Evolutionary conservation across 2,888 invertebrate species (phyloP).

Genomic region (Synanthedon tipuliformis): DNA sequence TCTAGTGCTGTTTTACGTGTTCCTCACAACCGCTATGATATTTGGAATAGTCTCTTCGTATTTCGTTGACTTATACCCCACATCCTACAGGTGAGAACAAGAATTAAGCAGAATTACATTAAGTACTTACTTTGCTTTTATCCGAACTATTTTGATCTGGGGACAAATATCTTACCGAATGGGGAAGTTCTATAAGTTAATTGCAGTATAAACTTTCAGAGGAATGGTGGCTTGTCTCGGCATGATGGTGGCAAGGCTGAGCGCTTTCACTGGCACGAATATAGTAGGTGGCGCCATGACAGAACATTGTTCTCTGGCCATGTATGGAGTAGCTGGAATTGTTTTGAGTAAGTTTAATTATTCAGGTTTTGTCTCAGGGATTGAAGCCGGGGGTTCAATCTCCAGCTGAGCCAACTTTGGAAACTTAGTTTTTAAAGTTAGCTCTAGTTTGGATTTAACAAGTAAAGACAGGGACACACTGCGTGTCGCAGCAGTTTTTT

Average conservation of each 20-base stretch:
- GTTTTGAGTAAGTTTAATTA: constrained; percentile 33
- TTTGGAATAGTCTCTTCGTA: constrained; percentile 54
- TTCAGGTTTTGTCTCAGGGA: no score
- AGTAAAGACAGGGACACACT: no score
- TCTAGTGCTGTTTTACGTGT: constrained; percentile 46
- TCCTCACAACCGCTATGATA: constrained; percentile 52
- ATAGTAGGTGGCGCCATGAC: constrained; percentile 40
- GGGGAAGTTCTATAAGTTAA: not conserved
- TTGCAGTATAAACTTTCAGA: constrained; percentile 15
- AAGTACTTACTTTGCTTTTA: no score
- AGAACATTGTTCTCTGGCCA: constrained; percentile 29
- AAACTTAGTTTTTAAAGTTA: no score
- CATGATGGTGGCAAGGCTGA: constrained; percentile 56
- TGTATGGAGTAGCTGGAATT: constrained; percentile 39
- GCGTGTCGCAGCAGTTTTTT: no score
- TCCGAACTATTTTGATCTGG: no score
- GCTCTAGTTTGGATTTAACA: no score
- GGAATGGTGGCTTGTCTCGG: constrained; percentile 58
- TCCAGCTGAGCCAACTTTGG: no score
- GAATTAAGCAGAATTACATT: not conserved
- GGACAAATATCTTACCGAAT: no score
- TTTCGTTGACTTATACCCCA: constrained; percentile 53
- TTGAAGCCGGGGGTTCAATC: no score
- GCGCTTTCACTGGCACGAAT: constrained; percentile 53
- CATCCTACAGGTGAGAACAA: constrained; percentile 44